Evolutionary conservation across 2,888 invertebrate genomes (phyloP), one percentile per base, ranked within the genome.

Genomic region (Volucella inanis): DNA sequence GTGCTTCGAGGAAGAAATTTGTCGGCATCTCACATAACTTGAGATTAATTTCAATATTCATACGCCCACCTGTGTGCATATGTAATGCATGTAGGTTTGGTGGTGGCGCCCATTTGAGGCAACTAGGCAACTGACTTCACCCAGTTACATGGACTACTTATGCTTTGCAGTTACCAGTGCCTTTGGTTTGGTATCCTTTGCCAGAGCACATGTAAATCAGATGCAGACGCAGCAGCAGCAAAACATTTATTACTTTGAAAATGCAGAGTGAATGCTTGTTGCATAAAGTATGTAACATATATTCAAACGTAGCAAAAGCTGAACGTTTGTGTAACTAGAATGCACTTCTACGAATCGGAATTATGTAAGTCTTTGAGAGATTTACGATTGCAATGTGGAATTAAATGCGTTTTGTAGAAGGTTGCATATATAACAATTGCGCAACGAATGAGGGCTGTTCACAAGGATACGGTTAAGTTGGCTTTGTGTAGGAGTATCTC

Each of bases 341-440:
- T 74, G 75, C 65, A 75, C 61, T 80, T 65, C 41, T 52, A 47
- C 22, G 75, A 71, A 83, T 72, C 74, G 74, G 52, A 72, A 83
- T 83, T 83, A 79, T 84, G 75, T 75, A 70, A 70, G 84, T 52
- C 67, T 84, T 84, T 84, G 84, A 80, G 80, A 71, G 80, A 80
- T 84, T 76, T 84, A 75, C 65, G 75, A 84, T 71, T 84, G 75
- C 80, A 65, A 80, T 75, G 67, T 84, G 70, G 41, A 75, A 70
- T 84, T 75, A 75, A 80, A 80, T 84, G 75, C 83, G 57, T 83
- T 79, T 68, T 72, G 68, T 52, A 74, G 57, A 68, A 57, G 45
- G 43, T 59, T 41, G 39, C 3, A 59, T n/a, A 22, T n/a, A n/a
- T 10, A 55, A 31, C 43, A 41, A n/a, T 15, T 15, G 15, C 59